Evolutionary conservation across 2,888 invertebrate species (phyloP).

Genomic region (Cataglyphis cursor): DNA sequence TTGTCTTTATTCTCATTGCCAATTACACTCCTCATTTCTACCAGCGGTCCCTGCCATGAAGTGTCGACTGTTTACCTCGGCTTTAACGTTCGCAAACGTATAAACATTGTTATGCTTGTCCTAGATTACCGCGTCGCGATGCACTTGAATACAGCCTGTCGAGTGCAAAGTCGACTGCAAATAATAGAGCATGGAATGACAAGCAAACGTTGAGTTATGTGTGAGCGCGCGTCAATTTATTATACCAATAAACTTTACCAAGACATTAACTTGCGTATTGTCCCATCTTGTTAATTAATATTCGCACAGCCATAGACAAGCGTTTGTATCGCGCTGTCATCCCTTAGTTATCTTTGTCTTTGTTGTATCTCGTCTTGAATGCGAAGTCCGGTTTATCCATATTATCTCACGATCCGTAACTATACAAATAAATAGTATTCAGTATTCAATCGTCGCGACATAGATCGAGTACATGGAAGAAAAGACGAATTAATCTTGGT

Average conservation of each 20-base stretch:
- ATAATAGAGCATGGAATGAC: neutral
- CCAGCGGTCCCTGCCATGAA: neutral
- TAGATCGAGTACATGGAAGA: neutral
- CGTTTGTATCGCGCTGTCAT: neutral
- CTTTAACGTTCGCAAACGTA: constrained; percentile 1
- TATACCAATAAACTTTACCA: neutral
- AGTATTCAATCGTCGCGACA: neutral
- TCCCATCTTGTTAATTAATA: constrained; percentile 16
- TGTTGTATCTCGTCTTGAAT: neutral
- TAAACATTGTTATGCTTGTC: neutral
- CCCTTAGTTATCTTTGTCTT: constrained; percentile 2
- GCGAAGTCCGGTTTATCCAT: neutral
- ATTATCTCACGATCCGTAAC: neutral
- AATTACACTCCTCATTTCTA: constrained; percentile 4
- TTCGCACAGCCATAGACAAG: neutral
- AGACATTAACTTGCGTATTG: neutral
- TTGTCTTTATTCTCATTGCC: neutral
- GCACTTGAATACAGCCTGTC: neutral
- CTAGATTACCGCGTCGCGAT: neutral
- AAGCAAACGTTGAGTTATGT: neutral
- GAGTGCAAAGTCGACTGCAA: neutral
- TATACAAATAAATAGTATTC: neutral
- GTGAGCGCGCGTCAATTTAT: neutral
- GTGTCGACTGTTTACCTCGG: neutral
- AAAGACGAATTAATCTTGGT: neutral